A percentile compares a stretch with the other conserved stretches of the same genome.
phyloP scores from a whole-genome alignment of 2,888 invertebrate genomes.

The Ochropleura plecta region DNA sequence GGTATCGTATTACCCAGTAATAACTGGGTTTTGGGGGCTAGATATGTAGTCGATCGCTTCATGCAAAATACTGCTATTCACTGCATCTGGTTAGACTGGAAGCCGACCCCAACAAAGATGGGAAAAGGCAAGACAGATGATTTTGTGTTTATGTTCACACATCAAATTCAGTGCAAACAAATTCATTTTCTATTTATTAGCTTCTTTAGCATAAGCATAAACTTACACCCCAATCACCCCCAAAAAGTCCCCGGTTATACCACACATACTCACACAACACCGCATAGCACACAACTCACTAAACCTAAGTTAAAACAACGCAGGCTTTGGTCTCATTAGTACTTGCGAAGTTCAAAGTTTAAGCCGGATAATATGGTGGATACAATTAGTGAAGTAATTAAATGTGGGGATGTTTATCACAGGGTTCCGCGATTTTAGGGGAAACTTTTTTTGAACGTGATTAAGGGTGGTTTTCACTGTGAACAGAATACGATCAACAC shows the following conservation, averaged over 20 bases:
- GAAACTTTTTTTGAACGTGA: slow-evolving; percentile 12
- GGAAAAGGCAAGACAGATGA: too few relatives aligned
- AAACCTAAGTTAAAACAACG: slow-evolving; percentile 51
- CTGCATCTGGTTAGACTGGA: too few relatives aligned
- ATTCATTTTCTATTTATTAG: background rate
- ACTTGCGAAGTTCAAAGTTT: slow-evolving; percentile 56
- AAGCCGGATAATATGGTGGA: slow-evolving; percentile 55
- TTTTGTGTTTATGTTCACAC: background rate
- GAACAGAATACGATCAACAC: background rate
- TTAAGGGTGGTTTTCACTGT: background rate
- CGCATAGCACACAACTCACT: slow-evolving; percentile 21
- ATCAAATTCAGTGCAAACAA: background rate
- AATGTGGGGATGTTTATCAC: slow-evolving; percentile 35
- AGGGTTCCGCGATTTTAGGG: background rate
- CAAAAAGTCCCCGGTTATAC: background rate
- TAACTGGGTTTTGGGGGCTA: too few relatives aligned
- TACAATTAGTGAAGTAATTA: slow-evolving; percentile 58
- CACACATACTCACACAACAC: slow-evolving; percentile 14
- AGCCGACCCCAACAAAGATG: too few relatives aligned
- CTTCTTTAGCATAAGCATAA: background rate
- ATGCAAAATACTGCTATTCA: too few relatives aligned
- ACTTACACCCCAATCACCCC: background rate
- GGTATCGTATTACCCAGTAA: too few relatives aligned
- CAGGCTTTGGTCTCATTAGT: slow-evolving; percentile 57
- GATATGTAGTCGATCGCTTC: too few relatives aligned